A percentile compares a stretch with the other conserved stretches of the same genome.
phyloP scores from a whole-genome alignment of 2,113 vertebrate species.

The Eublepharis macularius region DNA sequence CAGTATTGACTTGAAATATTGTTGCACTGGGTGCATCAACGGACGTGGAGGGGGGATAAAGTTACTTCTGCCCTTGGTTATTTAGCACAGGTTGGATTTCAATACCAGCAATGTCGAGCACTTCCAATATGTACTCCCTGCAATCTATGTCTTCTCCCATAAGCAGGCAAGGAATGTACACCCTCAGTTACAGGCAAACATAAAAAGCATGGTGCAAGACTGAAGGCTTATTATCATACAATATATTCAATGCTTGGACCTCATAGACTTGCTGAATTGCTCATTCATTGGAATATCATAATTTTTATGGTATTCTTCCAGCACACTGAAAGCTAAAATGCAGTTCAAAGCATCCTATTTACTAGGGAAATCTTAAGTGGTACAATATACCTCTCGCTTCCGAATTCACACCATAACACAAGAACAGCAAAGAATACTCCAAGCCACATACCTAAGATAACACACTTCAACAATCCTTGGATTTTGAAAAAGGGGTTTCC shows the following conservation, averaged over 20 bases:
- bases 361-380: neutral
- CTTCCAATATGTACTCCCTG: conserved; percentile 8
- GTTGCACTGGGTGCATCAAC: conserved; percentile 60
- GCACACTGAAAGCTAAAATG: neutral
- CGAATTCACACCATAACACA: neutral
- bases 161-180: neutral
- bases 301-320: neutral
- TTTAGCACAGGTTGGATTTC: accelerated
- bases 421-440: neutral
- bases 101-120: neutral
- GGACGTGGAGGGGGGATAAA: conserved; percentile 35
- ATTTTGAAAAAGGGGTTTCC: neutral
- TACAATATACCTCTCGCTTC: neutral
- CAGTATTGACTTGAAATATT: conserved; percentile 60
- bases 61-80: neutral
- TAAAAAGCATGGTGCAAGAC: neutral
- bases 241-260: neutral
- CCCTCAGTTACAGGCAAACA: neutral
- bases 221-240: neutral
- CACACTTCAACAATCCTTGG: neutral
- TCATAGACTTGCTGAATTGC: neutral
- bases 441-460: neutral
- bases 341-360: neutral
- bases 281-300: neutral
- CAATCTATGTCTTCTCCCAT: neutral